Base-by-base conservation (phyloP, 2,113 vertebrate genomes). In the Solea senegalensis region DNA sequence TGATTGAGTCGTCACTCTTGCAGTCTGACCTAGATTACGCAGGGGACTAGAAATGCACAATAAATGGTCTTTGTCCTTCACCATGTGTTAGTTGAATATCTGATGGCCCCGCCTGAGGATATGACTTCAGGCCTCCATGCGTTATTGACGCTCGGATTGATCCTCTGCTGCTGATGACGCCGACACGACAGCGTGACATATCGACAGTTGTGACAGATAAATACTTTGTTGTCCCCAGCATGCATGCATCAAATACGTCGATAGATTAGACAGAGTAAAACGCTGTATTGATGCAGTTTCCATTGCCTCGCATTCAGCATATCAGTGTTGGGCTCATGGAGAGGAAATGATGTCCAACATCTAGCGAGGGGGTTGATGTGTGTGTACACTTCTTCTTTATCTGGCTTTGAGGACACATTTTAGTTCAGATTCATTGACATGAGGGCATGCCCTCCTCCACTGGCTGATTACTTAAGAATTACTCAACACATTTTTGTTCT, bases 111-210 rank as follows among this genome's bases (percentile, higher is more conserved):
- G 27, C 66, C 65, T 45, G 34, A 68, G 74, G 68, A 78, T 79
- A 69, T 54, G 43, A 60, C 72, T 76, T n/a, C 0, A 11, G 64
- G 82, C 72, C 5, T 44, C 6, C 27, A 5, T 72, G 64, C 41
- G 80, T 83, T 81, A 88, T 83, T 76, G 71, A 83, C 65, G 75
- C 59, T 57, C 2, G 16, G 65, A 81, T 86, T 80, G 77, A 81
- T 82, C 64, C 58, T 40, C 5, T 74, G 73, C 51, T 54, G 48
- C 57, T 72, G 73, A 68, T 43, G 48, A 61, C 41, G 52, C 39
- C 44, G 50, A 74, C 63, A 49, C 54, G 21, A 40, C 46, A 28
- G 45, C 3, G 11, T 4, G 43, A 69, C 65, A 8, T 69, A 82
- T 73, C 61, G 74, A 68, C 56, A 65, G n/a, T 8, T 48, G 57